Conservation (phyloP, 1,140 invertebrate genomes). For the Drosophila pruinosa region DNA sequence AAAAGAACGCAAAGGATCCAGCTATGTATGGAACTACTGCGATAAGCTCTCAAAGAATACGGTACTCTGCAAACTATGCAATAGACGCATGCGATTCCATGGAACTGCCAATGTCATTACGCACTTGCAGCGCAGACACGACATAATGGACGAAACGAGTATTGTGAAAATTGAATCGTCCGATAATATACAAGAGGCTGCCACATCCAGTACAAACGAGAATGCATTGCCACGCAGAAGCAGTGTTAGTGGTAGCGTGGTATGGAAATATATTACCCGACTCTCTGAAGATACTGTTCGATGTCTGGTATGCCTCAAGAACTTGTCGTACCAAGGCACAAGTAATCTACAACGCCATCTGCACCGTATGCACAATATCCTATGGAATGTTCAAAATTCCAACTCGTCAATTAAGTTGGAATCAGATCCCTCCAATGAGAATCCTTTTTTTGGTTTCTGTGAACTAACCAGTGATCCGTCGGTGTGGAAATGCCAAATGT, state of each 20-base stretch:
- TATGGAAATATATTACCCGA: conserved; percentile 53
- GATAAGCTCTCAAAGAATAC: conserved; percentile 49
- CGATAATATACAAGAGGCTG: conserved; percentile 21
- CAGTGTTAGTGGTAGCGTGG: conserved; percentile 34
- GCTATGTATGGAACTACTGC: conserved; percentile 66
- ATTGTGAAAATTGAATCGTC: not conserved
- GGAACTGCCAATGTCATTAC: conserved; percentile 72
- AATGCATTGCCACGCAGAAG: not conserved
- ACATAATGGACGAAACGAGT: conserved; percentile 43
- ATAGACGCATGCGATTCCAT: conserved; percentile 57
- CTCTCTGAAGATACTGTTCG: conserved; percentile 48
- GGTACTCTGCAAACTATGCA: conserved; percentile 58
- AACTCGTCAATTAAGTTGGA: conserved; percentile 1
- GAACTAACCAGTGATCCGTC: conserved; percentile 21
- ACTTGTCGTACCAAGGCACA: conserved; percentile 60
- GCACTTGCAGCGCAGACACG: conserved; percentile 54
- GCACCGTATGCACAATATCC: conserved; percentile 63
- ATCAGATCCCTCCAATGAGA: not conserved
- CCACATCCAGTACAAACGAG: conserved; percentile 32
- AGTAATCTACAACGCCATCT: conserved; percentile 62
- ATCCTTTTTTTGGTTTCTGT: conserved; percentile 31
- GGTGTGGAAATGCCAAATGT: conserved; percentile 59
- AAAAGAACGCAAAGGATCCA: conserved; percentile 50
- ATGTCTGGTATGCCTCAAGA: conserved; percentile 54
- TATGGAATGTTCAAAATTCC: conserved; percentile 25